Percentiles rank a stretch among this genome's conserved stretches.
Evolutionary conservation across 1,140 invertebrate genomes (phyloP).

Genomic region (Globodera ellingtonae): DNA sequence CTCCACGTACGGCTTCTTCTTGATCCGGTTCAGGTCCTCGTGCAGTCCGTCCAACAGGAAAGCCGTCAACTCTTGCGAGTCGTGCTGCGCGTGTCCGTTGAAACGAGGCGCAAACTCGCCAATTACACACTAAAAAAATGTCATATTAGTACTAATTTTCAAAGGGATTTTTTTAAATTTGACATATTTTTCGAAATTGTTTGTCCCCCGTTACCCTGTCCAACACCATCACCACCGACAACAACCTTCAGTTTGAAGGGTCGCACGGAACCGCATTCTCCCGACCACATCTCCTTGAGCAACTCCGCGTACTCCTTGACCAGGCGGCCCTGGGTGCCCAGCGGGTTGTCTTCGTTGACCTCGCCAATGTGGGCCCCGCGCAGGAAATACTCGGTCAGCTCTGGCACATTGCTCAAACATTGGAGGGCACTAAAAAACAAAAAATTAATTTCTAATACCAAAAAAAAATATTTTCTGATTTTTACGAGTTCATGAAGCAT

Average conservation of each 20-base stretch:
- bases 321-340: constrained; percentile 73
- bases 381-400: constrained; percentile 70
- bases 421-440: constrained; percentile 59
- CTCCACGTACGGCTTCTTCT: constrained; percentile 73
- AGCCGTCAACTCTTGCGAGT: constrained; percentile 83
- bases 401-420: constrained; percentile 69
- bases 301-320: constrained; percentile 72
- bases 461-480: too few relatives aligned
- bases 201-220: not conserved
- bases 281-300: constrained; percentile 72
- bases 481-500: constrained; percentile 70
- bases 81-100: constrained; percentile 83
- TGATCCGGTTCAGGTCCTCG: constrained; percentile 74
- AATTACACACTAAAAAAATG: constrained; percentile 68
- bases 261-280: constrained; percentile 67
- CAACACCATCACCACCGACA: not conserved
- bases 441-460: too few relatives aligned
- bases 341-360: constrained; percentile 72
- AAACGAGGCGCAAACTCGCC: constrained; percentile 75
- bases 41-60: constrained; percentile 74
- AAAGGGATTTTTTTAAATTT: not conserved
- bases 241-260: constrained; percentile 72
- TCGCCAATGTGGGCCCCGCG: constrained; percentile 69
- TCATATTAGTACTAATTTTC: not conserved
- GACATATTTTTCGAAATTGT: not conserved